phyloP scores from a whole-genome alignment of 2,888 invertebrate genomes.

The Chydorus sphaericus region DNA sequence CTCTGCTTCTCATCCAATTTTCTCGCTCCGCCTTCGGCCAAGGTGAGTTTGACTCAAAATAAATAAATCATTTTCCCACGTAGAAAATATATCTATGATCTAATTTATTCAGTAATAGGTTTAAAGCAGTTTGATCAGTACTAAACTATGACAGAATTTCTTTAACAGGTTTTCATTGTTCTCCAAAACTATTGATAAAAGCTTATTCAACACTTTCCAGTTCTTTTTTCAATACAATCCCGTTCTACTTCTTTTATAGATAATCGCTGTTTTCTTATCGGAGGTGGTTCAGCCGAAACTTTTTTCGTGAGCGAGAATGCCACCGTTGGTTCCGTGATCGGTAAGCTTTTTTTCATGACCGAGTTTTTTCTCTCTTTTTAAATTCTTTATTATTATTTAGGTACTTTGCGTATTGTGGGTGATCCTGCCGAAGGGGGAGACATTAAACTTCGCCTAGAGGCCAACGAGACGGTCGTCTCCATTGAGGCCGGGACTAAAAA shows the following conservation, averaged over 20 bases:
- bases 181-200: not conserved
- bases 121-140: no score
- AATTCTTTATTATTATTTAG: constrained; percentile 25
- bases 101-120: no score
- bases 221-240: not conserved
- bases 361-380: not conserved
- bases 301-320: constrained; percentile 79
- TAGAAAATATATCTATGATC: no score
- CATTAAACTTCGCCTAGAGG: constrained; percentile 53
- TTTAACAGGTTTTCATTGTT: no score
- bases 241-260: constrained; percentile 36
- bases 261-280: constrained; percentile 76
- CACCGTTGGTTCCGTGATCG: constrained; percentile 61
- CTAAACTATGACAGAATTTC: no score
- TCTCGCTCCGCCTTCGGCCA: no score
- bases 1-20: no score
- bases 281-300: constrained; percentile 78
- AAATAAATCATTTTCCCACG: no score
- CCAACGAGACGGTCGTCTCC: constrained; percentile 53
- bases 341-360: constrained; percentile 27
- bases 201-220: no score
- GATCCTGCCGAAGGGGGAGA: constrained; percentile 55
- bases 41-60: no score
- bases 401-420: constrained; percentile 60
- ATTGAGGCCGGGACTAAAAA: constrained; percentile 65